Conservation (phyloP, 2,797 vertebrate species). For the Enoplosus armatus region DNA sequence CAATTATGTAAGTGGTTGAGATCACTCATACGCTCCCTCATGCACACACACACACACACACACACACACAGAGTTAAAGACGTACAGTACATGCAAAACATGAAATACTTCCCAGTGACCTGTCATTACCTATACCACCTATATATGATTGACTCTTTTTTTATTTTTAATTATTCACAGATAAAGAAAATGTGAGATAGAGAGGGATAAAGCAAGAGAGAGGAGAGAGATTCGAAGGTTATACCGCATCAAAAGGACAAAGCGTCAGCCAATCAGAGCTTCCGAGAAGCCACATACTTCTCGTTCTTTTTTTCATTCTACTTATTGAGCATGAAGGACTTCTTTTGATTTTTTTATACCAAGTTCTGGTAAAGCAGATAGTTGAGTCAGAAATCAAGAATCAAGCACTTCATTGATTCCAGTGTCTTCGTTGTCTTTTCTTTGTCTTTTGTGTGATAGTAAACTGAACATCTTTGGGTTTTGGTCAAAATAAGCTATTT, state of each 20-base stretch:
- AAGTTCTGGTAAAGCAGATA: constrained; percentile 6
- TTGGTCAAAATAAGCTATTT: neutral
- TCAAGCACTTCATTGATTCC: neutral
- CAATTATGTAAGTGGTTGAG: constrained; percentile 92
- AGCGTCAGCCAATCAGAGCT: constrained; percentile 16
- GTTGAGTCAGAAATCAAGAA: neutral
- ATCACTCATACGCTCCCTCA: constrained; percentile 44
- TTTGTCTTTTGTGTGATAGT: neutral
- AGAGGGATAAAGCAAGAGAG: constrained; percentile 1
- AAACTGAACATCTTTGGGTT: neutral
- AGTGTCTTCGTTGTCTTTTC: neutral
- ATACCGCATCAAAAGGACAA: constrained; percentile 37
- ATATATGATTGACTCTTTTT: too few relatives aligned
- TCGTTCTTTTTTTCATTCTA: neutral
- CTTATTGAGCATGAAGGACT: constrained; percentile 13
- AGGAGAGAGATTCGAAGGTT: constrained; percentile 48
- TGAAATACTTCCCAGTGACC: constrained; percentile 27
- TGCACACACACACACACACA: constrained; percentile 25
- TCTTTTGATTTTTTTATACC: constrained; percentile 18
- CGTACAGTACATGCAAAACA: constrained; percentile 43
- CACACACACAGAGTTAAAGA: constrained; percentile 30
- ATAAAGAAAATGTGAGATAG: constrained; percentile 34
- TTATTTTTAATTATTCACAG: constrained; percentile 66
- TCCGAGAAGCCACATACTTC: neutral
- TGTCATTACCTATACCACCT: constrained; percentile 36